Conservation (phyloP, 2,797 vertebrate genomes). For the Gymnopithys bicolor region DNA sequence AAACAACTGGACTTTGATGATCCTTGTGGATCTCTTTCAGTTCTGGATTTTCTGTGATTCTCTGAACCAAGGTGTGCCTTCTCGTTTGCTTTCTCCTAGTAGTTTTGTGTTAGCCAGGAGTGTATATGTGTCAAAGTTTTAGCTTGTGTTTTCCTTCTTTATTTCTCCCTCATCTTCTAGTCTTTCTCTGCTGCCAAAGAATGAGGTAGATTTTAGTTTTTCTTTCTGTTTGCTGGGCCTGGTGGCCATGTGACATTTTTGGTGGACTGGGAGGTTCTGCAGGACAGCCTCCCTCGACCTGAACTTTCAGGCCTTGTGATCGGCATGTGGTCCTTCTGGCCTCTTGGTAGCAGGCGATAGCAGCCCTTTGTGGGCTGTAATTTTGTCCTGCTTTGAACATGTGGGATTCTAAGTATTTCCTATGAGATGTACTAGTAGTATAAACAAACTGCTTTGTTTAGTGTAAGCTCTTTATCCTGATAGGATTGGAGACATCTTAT, state of each 20-base stretch:
- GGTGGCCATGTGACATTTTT: neutral
- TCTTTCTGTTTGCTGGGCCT: neutral
- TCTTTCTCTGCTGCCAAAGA: neutral
- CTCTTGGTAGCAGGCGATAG: neutral
- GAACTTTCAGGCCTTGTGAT: constrained; percentile 13
- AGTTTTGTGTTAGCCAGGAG: neutral
- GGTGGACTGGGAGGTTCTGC: neutral
- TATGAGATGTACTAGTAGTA: constrained; percentile 19
- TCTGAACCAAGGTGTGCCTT: neutral
- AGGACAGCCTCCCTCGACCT: neutral
- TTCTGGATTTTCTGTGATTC: neutral
- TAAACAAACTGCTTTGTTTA: constrained; percentile 59
- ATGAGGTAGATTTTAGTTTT: neutral
- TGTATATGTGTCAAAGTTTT: rapidly evolving
- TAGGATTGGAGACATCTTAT: constrained; percentile 12
- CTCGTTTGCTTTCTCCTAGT: neutral
- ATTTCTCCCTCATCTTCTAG: neutral
- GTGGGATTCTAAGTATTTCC: constrained; percentile 8
- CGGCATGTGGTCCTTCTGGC: neutral
- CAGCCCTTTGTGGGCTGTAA: neutral
- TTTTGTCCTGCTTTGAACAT: constrained; percentile 2
- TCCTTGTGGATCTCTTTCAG: neutral
- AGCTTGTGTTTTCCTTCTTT: neutral
- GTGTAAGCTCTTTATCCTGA: constrained; percentile 38
- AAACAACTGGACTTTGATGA: neutral